Percentiles rank a stretch among this genome's conserved stretches.
Conservation (phyloP, 2,888 invertebrate species). For the Ferdinandea cuprea region DNA sequence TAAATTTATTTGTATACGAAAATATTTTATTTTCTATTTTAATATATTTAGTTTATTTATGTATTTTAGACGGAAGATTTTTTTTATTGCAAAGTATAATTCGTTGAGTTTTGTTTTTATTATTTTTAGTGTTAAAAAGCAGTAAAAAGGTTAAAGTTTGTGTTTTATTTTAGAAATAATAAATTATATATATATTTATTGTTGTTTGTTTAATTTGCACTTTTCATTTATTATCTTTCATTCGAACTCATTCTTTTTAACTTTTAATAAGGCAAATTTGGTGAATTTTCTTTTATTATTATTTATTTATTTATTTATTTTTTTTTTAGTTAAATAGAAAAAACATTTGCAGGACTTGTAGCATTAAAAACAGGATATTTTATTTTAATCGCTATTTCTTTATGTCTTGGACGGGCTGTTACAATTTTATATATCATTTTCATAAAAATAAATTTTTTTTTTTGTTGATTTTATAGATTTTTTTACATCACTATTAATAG, state of each 20-base stretch:
- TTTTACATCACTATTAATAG: conserved; percentile 75
- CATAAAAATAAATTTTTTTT: conserved; percentile 27
- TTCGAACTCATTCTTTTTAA: conserved; percentile 3
- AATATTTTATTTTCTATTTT: conserved; percentile 41
- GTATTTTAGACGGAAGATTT: conserved; percentile 69
- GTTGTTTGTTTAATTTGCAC: conserved; percentile 5
- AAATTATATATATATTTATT: conserved; percentile 6
- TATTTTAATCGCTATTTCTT: conserved; percentile 14
- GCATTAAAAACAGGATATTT: conserved; percentile 44
- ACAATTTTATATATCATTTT: conserved; percentile 32
- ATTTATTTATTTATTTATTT: conserved; percentile 20
- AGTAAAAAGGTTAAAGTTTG: conserved; percentile 43
- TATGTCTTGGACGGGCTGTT: conserved; percentile 71
- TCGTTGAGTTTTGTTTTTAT: conserved; percentile 52
- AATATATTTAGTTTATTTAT: conserved; percentile 43
- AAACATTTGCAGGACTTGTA: conserved; percentile 67
- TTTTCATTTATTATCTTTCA: conserved; percentile 1
- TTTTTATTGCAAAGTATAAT: conserved; percentile 56
- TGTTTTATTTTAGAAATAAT: conserved; percentile 38
- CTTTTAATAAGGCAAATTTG: conserved; percentile 69
- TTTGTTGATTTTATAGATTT: conserved; percentile 43
- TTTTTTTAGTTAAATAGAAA: conserved; percentile 1
- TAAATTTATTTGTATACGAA: conserved; percentile 63
- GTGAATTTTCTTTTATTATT: conserved; percentile 46
- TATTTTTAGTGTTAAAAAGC: conserved; percentile 37